Evolutionary conservation across 2,797 vertebrate genomes (phyloP).

Genomic region (Pygocentrus nattereri): DNA sequence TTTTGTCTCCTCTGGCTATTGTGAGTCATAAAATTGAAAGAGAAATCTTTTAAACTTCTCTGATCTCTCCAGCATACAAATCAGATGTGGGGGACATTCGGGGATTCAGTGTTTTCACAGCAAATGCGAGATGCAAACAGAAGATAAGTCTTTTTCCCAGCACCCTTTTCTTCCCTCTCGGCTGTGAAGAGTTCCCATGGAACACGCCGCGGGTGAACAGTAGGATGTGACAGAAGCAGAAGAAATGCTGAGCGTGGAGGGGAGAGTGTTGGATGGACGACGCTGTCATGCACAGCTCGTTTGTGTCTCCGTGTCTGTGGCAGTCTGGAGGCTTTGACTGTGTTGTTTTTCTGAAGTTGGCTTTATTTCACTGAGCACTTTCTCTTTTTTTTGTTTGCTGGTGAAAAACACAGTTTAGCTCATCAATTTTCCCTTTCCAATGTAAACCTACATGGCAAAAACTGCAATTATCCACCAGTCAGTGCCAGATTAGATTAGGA

Average conservation of each 20-base stretch:
- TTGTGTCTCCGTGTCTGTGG: background rate
- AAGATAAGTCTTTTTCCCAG: constrained; percentile 8
- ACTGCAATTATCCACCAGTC: background rate
- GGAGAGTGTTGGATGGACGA: background rate
- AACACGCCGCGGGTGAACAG: constrained; percentile 3
- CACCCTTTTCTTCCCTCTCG: background rate
- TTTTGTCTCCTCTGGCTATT: constrained; percentile 51
- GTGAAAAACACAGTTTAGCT: background rate
- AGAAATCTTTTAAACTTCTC: constrained; percentile 36
- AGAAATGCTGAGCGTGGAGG: background rate
- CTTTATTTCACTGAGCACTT: constrained; percentile 15
- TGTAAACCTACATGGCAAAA: background rate
- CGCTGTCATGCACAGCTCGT: background rate
- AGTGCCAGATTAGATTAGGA: no score
- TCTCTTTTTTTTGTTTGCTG: constrained; percentile 20
- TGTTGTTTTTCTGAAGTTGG: constrained; percentile 27
- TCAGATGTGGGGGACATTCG: constrained; percentile 19
- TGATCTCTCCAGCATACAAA: constrained; percentile 36
- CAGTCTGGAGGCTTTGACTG: constrained; percentile 20
- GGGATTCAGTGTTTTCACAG: constrained; percentile 28
- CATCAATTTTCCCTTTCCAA: background rate
- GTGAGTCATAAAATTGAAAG: constrained; percentile 22
- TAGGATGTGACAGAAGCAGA: background rate
- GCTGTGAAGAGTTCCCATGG: background rate
- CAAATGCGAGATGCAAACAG: constrained; percentile 23